Evolutionary conservation across 2,797 vertebrate species (phyloP).

Genomic region (Botia almorhae): DNA sequence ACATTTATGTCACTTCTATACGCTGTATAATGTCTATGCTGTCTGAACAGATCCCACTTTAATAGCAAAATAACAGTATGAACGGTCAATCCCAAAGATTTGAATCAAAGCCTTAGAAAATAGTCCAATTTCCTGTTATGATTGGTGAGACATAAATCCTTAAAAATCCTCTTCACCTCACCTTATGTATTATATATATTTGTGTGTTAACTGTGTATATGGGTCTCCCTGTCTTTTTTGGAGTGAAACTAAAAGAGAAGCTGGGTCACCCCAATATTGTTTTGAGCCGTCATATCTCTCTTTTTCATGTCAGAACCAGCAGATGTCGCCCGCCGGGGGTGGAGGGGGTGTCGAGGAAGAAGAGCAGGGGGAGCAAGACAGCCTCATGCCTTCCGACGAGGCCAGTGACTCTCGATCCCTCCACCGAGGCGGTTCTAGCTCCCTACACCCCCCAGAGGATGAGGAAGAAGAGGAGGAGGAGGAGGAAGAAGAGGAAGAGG

Average conservation of each 20-base stretch:
- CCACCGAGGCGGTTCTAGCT: conserved; percentile 83
- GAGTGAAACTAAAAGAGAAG: conserved; percentile 44
- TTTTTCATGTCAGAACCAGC: conserved; percentile 68
- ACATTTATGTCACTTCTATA: no score
- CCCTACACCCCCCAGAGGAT: conserved; percentile 81
- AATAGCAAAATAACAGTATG: background rate
- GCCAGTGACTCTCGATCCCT: conserved; percentile 89
- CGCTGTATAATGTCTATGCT: no score
- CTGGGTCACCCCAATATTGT: conserved; percentile 34
- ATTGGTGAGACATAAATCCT: conserved; percentile 31
- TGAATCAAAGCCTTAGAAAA: background rate
- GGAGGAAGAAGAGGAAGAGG: conserved; percentile 70
- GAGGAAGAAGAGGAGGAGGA: conserved; percentile 66
- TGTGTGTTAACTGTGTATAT: conserved; percentile 46
- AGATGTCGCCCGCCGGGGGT: conserved; percentile 78
- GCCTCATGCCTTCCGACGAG: conserved; percentile 93
- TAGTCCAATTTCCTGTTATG: conserved; percentile 47
- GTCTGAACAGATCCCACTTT: no score
- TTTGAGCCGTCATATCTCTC: conserved; percentile 6
- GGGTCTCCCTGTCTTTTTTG: conserved; percentile 51
- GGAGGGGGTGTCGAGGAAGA: conserved; percentile 69
- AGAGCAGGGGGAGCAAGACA: conserved; percentile 87
- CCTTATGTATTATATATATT: conserved; percentile 30
- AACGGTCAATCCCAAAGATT: background rate
- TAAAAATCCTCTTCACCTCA: conserved; percentile 52